Percentiles rank a stretch among this genome's conserved stretches.
Conservation (phyloP, 2,888 invertebrate genomes). For the Candidula unifasciata region DNA sequence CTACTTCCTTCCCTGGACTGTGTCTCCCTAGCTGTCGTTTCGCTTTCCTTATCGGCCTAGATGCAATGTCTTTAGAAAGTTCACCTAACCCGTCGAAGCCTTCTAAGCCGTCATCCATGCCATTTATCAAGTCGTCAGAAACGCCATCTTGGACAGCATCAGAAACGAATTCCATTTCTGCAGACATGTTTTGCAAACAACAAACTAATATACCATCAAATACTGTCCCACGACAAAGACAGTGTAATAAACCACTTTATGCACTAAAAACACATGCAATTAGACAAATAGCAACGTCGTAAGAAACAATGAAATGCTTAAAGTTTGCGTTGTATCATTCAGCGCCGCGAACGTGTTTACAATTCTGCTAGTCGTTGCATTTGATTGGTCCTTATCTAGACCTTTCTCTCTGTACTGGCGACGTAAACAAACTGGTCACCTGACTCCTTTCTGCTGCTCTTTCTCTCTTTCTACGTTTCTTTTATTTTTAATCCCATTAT, state of each 20-base stretch:
- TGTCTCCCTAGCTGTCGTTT: conserved; percentile 63
- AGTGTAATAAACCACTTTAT: conserved; percentile 14
- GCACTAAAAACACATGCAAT: neutral
- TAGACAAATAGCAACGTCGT: neutral
- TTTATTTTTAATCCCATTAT: too few relatives aligned
- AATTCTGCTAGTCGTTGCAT: conserved; percentile 30
- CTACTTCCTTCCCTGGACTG: conserved; percentile 62
- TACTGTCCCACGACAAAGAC: conserved; percentile 5
- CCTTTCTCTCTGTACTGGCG: conserved; percentile 37
- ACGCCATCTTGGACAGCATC: conserved; percentile 69
- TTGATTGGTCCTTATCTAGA: conserved; percentile 49
- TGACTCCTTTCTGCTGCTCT: too few relatives aligned
- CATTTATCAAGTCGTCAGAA: conserved; percentile 58
- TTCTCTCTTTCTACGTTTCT: too few relatives aligned
- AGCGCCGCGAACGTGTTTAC: conserved; percentile 55
- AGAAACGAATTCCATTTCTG: conserved; percentile 54
- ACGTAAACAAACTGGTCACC: conserved; percentile 51
- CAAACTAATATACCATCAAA: neutral
- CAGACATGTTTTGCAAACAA: conserved; percentile 50
- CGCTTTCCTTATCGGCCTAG: conserved; percentile 65
- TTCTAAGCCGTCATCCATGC: conserved; percentile 58
- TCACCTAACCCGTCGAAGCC: conserved; percentile 53
- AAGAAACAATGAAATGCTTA: neutral
- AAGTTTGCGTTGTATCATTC: conserved; percentile 9
- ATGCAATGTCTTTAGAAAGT: conserved; percentile 46